Percentiles rank a stretch among this genome's conserved stretches.
Evolutionary conservation across 1,140 invertebrate species (phyloP).

Genomic region (Penaeus japonicus): DNA sequence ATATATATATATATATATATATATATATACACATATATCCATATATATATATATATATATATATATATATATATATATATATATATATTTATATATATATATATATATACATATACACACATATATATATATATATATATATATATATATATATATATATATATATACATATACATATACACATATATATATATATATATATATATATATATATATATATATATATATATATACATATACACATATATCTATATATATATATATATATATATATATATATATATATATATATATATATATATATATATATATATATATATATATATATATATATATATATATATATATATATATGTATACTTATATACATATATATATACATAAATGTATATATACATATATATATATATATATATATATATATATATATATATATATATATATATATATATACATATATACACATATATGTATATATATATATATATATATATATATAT

Average conservation of each 20-base stretch:
- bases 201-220: background rate
- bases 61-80: conserved; percentile 8
- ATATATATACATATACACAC: conserved; percentile 3
- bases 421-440: too few relatives aligned
- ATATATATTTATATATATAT: conserved; percentile 8
- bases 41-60: conserved; percentile 13
- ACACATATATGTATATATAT: too few relatives aligned
- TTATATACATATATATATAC: background rate
- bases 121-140: conserved; percentile 13
- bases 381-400: background rate
- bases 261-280: background rate
- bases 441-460: background rate
- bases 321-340: too few relatives aligned
- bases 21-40: background rate
- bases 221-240: background rate
- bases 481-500: conserved; percentile 3
- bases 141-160: conserved; percentile 13
- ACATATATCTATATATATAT: background rate
- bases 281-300: conserved; percentile 1
- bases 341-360: background rate
- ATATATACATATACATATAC: too few relatives aligned
- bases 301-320: background rate
- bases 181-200: background rate
- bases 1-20: conserved; percentile 6
- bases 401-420: background rate